phyloP scores from a whole-genome alignment of 2,888 invertebrate species.

The Galerucella calmariensis region DNA sequence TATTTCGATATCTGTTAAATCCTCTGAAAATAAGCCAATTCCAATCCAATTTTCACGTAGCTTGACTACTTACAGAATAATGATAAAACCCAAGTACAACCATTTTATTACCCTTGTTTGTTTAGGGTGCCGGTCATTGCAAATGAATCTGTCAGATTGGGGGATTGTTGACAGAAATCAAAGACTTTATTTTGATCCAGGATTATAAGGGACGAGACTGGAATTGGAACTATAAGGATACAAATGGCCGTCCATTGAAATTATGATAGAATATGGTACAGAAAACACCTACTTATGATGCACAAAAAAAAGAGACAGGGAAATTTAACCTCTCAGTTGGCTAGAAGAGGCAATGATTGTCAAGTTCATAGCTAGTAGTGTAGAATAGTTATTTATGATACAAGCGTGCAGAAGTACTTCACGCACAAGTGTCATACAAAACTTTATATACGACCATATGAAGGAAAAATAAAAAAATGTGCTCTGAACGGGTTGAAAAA shows the following conservation, averaged over 20 bases:
- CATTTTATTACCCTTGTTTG: conserved; percentile 52
- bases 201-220: conserved; percentile 55
- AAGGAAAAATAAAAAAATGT: too few species aligned
- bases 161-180: conserved; percentile 56
- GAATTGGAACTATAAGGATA: conserved; percentile 41
- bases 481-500: too few species aligned
- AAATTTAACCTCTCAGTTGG: too few species aligned
- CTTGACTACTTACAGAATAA: conserved; percentile 20
- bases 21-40: not conserved
- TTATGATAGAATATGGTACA: conserved; percentile 29
- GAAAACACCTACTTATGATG: not conserved
- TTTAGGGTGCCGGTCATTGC: conserved; percentile 55
- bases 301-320: not conserved
- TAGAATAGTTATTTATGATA: too few species aligned
- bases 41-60: not conserved
- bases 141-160: conserved; percentile 52
- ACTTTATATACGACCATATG: too few species aligned
- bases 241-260: conserved; percentile 26
- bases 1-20: not conserved
- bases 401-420: too few species aligned
- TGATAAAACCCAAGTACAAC: conserved; percentile 37
- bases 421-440: too few species aligned
- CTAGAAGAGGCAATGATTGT: too few species aligned
- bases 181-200: conserved; percentile 52
- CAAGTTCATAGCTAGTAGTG: too few species aligned